Evolutionary conservation across 2,888 invertebrate species (phyloP), one percentile per base, ranked within the genome.

Genomic region (Drosophila parthenogenetica): DNA sequence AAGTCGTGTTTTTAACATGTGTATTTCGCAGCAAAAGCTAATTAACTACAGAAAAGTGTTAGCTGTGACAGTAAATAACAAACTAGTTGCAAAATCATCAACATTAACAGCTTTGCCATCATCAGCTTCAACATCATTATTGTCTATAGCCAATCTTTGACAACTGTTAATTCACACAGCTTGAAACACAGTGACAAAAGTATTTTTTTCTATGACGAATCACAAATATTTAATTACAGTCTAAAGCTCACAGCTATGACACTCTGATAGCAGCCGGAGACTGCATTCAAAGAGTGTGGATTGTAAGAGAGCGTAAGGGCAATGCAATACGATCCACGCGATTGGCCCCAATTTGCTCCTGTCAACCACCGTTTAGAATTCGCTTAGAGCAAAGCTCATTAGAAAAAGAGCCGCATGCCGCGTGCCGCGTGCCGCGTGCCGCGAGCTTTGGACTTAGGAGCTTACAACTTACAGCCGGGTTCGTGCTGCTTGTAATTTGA

Each of bases 331-430:
- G 29, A 42, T 54, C 54, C 54, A 54, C 43, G 55, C 46, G 65
- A 42, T 63, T 73, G 78, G 55, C 78, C 78, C 46, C 77, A 73
- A 73, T 79, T 79, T 63, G 65, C 68, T 67, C 55, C 73, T 79
- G 78, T 70, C 77, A 77, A 80, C 51, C 50, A 64, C 50, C 77
- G 80, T 64, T 72, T 72, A 79, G 66, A 72, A 77, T 77, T 72
- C 10, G 57, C 49, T 58, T 63, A 19, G 51, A 39, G 40, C 55
- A 58, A 53, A 76, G 77, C 77, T 80, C 69, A 78, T 77, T 73
- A 77, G 73, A 73, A 78, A 78, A 79, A 79, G 69, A 63, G 61
- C 73, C 78, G 81, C 81, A 73, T 77, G 80, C 78, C 53, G 35
- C 14, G 43, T 10, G 43, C 19, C n/a, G n/a, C n/a, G n/a, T n/a